A percentile compares a stretch with the other conserved stretches of the same genome.
Conservation (phyloP, 1,140 invertebrate genomes). For the Pseudobourletiella spinata region DNA sequence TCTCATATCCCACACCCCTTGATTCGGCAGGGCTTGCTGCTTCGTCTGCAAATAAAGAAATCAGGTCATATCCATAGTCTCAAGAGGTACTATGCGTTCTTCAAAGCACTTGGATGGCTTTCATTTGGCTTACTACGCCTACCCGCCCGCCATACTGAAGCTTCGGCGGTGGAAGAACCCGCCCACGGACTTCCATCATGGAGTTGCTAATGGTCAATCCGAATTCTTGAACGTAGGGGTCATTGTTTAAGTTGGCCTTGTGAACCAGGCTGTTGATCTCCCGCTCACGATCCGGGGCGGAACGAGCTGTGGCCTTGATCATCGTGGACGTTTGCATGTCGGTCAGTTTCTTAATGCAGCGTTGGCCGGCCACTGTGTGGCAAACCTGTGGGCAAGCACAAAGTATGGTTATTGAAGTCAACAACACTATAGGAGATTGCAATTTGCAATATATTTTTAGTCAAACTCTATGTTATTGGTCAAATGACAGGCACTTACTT, state of each 20-base stretch:
- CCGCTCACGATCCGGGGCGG: slow-evolving; percentile 91
- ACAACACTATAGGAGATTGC: too few species aligned
- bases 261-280: slow-evolving; percentile 97
- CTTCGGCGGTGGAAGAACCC: slow-evolving; percentile 93
- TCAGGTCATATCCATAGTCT: too few species aligned
- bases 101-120: too few species aligned
- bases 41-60: slow-evolving; percentile 71
- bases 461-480: too few species aligned
- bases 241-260: slow-evolving; percentile 97
- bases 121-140: slow-evolving; percentile 50
- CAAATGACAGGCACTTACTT: slow-evolving; percentile 50
- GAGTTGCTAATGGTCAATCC: slow-evolving; percentile 92
- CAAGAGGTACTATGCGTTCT: too few species aligned
- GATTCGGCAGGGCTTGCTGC: slow-evolving; percentile 92
- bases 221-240: slow-evolving; percentile 97
- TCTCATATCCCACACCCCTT: slow-evolving; percentile 99
- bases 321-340: slow-evolving; percentile 99
- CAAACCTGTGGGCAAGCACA: slow-evolving; percentile 56
- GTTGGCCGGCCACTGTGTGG: slow-evolving; percentile 96
- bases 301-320: slow-evolving; percentile 99
- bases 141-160: slow-evolving; percentile 98
- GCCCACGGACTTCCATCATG: slow-evolving; percentile 98
- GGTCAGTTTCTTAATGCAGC: slow-evolving; percentile 99
- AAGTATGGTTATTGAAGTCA: slow-evolving; percentile 32
- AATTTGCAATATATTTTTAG: not conserved